phyloP scores from a whole-genome alignment of 2,113 vertebrate genomes.

The Lipotes vexillifer region DNA sequence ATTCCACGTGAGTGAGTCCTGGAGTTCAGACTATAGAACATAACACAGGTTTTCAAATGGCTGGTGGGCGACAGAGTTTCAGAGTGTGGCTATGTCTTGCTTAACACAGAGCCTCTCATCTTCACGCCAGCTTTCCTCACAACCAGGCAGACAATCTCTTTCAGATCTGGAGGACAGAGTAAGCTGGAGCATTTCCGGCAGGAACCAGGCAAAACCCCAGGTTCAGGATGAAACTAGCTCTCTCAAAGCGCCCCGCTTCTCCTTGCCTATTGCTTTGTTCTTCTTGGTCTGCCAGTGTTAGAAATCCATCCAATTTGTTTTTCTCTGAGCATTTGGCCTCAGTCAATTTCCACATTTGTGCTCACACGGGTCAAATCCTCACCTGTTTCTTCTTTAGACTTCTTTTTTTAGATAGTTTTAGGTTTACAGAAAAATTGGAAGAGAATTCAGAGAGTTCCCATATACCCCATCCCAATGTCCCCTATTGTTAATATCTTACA shows the following conservation, averaged over 20 bases:
- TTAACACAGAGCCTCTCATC: constrained; percentile 43
- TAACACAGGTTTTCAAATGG: background rate
- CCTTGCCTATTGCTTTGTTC: background rate
- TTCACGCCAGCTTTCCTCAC: background rate
- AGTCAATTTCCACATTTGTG: background rate
- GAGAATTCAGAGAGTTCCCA: background rate
- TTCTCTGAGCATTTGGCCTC: background rate
- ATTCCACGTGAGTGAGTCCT: constrained; percentile 21
- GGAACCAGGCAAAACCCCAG: background rate
- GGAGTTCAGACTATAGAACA: background rate
- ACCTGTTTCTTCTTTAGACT: background rate
- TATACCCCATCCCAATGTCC: background rate
- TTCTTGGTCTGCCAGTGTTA: background rate
- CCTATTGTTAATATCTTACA: background rate
- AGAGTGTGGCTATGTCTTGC: background rate
- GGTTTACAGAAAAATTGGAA: background rate
- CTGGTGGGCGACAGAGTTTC: background rate
- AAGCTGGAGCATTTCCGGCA: background rate
- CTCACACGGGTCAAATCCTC: background rate
- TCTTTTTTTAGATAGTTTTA: background rate
- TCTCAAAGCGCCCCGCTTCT: background rate
- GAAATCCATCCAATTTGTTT: background rate
- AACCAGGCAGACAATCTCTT: background rate
- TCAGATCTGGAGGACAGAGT: background rate
- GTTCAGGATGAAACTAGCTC: background rate